Base-by-base conservation (phyloP, 2,888 invertebrate genomes). In the Pimpla rufipes region DNA sequence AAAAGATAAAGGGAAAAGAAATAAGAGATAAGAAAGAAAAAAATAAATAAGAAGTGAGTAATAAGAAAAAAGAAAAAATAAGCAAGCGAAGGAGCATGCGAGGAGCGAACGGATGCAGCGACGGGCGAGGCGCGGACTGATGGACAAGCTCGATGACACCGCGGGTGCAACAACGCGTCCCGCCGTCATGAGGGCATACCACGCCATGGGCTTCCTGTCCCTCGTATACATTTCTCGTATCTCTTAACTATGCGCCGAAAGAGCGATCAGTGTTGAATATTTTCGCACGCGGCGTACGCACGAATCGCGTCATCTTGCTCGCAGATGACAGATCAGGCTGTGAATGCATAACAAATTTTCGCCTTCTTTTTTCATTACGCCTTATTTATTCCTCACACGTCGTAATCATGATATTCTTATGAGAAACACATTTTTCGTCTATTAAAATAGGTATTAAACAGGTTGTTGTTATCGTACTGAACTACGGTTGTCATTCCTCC, bases 201-300 rank as follows among this genome's bases (percentile, higher is more conserved):
- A 89, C 87, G 89, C 89, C 78, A 89, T 21, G 23, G 85, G 77
- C 81, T 83, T 79, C 81, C 74, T 67, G 78, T 75, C 67, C 62
- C 84, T 62, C 21, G 29, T 52, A 40, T 79, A 57, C 79, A 16
- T 67, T 66, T 64, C 21, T 55, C 21, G n/a, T n/a, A 70, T 68
- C 86, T 85, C 86, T 78, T 40, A 66, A 57, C 79, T 18, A 40
- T 68, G 23, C 70, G 47, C 47, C 47, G 47, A 66, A 40, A 66
- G 16, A 79, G 52, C 55, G 52, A 50, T 59, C 23, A 52, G 52
- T 42, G 76, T 62, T 76, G 66, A 71, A 71, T 59, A 59, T 76
- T 76, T 73, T 50, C 42, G 45, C 52, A 52, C 64, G 57, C 70
- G 57, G 23, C 16, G 23, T 42, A 59, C 45, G 47, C 23, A 71